phyloP scores from a whole-genome alignment of 1,140 invertebrate species.

The Solenopsis fugax region DNA sequence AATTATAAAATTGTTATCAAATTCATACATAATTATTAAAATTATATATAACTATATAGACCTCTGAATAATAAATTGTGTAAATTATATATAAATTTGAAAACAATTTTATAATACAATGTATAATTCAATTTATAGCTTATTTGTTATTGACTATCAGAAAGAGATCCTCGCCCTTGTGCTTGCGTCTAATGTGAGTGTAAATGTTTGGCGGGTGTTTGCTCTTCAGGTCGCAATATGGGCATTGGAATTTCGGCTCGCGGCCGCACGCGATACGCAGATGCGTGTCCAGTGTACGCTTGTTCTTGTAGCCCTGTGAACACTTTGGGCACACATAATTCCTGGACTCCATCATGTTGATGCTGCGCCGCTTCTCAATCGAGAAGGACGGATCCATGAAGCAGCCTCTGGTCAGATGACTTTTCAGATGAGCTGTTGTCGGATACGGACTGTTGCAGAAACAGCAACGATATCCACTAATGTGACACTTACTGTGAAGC shows the following conservation, averaged over 20 bases:
- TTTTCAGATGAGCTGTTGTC: conserved; percentile 69
- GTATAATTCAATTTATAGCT: background rate
- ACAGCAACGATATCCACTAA: conserved; percentile 67
- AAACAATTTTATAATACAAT: background rate
- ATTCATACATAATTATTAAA: background rate
- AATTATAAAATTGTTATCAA: conserved; percentile 1
- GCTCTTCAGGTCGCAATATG: conserved; percentile 77
- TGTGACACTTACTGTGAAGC: background rate
- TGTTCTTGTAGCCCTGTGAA: conserved; percentile 86
- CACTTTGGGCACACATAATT: conserved; percentile 83
- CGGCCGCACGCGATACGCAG: conserved; percentile 84
- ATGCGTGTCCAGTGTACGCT: conserved; percentile 85
- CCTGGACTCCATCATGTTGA: conserved; percentile 54
- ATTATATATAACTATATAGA: background rate
- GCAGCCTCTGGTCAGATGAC: conserved; percentile 72
- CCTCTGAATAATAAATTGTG: too few species aligned
- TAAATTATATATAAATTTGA: background rate
- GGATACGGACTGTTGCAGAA: conserved; percentile 75
- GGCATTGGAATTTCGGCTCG: conserved; percentile 82
- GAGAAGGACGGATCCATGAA: conserved; percentile 69
- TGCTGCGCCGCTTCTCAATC: conserved; percentile 53
- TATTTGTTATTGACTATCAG: conserved; percentile 56
- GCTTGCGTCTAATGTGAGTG: conserved; percentile 69
- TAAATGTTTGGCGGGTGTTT: conserved; percentile 69
- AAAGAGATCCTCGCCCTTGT: conserved; percentile 69